A percentile compares a stretch with the other conserved stretches of the same genome.
Evolutionary conservation across 2,797 vertebrate species (phyloP).

Genomic region (Anabacerthia variegaticeps): DNA sequence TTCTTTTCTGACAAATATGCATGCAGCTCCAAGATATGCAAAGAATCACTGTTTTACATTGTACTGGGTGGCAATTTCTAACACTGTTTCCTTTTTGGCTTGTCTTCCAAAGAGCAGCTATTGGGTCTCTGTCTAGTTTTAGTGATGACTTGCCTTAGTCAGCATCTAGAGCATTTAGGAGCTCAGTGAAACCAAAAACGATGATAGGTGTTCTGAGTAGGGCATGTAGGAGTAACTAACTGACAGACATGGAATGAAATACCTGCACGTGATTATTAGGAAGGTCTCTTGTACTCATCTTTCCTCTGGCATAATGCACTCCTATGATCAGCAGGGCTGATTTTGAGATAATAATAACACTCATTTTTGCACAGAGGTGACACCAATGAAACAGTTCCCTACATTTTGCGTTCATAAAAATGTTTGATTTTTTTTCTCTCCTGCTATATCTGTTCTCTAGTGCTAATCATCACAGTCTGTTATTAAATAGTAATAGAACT

Average conservation of each 20-base stretch:
- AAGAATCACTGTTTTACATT: background rate
- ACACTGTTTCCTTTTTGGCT: background rate
- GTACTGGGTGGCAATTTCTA: background rate
- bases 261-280: background rate
- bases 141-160: background rate
- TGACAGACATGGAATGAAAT: background rate
- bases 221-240: background rate
- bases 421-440: accelerated
- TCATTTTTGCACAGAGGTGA: background rate
- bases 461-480: background rate
- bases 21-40: background rate
- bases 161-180: background rate
- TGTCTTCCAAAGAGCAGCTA: background rate
- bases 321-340: background rate
- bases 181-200: background rate
- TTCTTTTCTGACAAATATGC: background rate
- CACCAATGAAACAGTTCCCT: background rate
- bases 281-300: background rate
- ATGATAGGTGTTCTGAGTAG: background rate
- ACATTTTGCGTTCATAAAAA: background rate
- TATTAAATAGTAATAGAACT: background rate
- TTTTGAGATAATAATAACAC: background rate
- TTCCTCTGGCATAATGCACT: background rate
- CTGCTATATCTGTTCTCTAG: background rate
- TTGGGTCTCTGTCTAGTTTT: background rate